Conservation (phyloP, 2,888 invertebrate genomes). For the Euphydryas editha region DNA sequence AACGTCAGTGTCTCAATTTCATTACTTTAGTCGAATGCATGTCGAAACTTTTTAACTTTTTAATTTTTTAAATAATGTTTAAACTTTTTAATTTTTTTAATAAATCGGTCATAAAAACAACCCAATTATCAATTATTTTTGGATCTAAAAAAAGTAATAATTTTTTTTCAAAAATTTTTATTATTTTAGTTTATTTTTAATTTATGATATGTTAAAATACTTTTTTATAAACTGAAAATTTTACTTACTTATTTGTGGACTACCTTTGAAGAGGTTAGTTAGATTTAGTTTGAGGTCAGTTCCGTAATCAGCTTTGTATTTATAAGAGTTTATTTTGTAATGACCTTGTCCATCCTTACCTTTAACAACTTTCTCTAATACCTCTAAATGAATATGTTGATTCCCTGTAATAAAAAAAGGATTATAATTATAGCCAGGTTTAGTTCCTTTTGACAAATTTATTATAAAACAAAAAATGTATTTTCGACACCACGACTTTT, state of each 20-base stretch:
- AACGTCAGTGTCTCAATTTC: too few species aligned
- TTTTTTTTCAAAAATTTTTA: too few species aligned
- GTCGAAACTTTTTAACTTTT: too few species aligned
- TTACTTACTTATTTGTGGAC: conserved; percentile 73
- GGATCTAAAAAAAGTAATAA: too few species aligned
- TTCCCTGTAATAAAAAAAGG: conserved; percentile 57
- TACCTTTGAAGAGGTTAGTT: conserved; percentile 76
- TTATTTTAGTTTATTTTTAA: too few species aligned
- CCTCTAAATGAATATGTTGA: conserved; percentile 72
- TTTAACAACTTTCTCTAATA: conserved; percentile 67
- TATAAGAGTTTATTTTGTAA: conserved; percentile 79
- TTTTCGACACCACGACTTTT: too few species aligned
- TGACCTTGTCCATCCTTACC: conserved; percentile 71
- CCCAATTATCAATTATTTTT: too few species aligned
- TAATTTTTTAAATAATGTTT: too few species aligned
- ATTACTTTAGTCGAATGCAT: too few species aligned
- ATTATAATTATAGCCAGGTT: background rate
- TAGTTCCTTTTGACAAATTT: background rate
- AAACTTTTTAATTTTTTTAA: too few species aligned
- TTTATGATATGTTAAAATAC: background rate
- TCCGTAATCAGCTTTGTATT: conserved; percentile 78
- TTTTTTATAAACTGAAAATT: conserved; percentile 7
- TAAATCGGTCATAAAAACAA: too few species aligned
- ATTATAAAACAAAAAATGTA: too few species aligned
- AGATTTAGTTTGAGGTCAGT: conserved; percentile 74